These are phyloP conservation scores for Oscheius sp. DNA, from an alignment of 1,140 invertebrate genomes.

Conservation along the genomic window DNA sequence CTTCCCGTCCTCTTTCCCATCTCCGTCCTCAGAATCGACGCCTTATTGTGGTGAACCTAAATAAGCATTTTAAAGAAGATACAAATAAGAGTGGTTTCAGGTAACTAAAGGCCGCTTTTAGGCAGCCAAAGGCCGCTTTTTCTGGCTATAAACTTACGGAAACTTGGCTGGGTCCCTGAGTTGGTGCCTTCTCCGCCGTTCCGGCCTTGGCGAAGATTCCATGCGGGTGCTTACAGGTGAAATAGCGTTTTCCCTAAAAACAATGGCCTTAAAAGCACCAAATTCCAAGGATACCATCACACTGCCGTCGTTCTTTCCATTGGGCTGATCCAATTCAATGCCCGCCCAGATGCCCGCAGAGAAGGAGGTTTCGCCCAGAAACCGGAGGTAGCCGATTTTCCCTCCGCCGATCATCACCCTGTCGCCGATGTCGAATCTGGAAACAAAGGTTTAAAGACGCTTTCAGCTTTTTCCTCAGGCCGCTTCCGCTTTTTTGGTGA, in stretches of 20 bases:
- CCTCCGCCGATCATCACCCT: constrained; percentile 42
- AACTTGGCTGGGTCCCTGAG: neutral
- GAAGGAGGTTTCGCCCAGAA: constrained; percentile 64
- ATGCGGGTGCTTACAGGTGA: constrained; percentile 46
- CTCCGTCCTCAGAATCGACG: constrained; percentile 16
- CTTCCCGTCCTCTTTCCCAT: constrained; percentile 63
- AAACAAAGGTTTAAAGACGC: constrained; percentile 1
- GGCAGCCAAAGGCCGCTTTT: no score
- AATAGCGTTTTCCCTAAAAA: constrained; percentile 45
- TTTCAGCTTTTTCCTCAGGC: no score
- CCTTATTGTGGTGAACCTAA: constrained; percentile 18
- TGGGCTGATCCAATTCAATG: constrained; percentile 64
- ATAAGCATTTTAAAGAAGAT: neutral
- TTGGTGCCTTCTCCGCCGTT: constrained; percentile 32
- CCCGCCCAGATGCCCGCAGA: constrained; percentile 63
- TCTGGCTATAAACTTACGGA: neutral
- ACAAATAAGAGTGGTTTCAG: no score
- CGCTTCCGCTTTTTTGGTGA: no score
- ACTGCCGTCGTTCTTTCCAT: constrained; percentile 65
- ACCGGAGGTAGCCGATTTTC: constrained; percentile 51
- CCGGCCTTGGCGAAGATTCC: constrained; percentile 43
- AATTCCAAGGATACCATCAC: constrained; percentile 55
- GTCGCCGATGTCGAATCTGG: constrained; percentile 50
- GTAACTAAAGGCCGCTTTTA: no score
- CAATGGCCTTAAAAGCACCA: neutral